These are phyloP conservation scores for Pseudorhombus dupliciocellatus DNA, from an alignment of 2,113 vertebrate species.

Conservation along the genomic window DNA sequence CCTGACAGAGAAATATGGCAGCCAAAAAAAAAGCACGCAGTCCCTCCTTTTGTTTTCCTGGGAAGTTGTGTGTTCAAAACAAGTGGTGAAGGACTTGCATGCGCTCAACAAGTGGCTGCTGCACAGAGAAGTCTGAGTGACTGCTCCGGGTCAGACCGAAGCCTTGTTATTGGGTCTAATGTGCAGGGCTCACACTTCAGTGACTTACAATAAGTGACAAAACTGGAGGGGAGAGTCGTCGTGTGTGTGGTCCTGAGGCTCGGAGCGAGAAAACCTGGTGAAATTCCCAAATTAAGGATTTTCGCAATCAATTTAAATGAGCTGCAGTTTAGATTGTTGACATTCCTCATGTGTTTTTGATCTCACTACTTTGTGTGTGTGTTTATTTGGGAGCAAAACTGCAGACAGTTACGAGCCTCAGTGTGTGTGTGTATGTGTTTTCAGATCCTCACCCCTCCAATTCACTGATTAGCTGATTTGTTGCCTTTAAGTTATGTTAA, in stretches of 20 bases:
- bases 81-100: neutral
- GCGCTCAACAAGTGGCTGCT: neutral
- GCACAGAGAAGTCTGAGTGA: neutral
- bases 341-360: slow-evolving; percentile 30
- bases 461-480: slow-evolving; percentile 75
- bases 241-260: slow-evolving; percentile 43
- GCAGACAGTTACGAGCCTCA: slow-evolving; percentile 10
- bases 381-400: slow-evolving; percentile 15
- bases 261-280: slow-evolving; percentile 20
- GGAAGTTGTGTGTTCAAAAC: neutral
- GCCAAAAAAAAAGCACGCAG: neutral
- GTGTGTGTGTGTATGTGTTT: slow-evolving; percentile 13
- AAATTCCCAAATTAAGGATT: slow-evolving; percentile 31
- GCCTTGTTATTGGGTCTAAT: slow-evolving; percentile 8
- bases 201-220: slow-evolving; percentile 1
- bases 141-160: slow-evolving; percentile 1
- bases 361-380: neutral
- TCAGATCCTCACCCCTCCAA: slow-evolving; percentile 25
- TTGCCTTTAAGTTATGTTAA: slow-evolving; percentile 79
- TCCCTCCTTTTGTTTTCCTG: slow-evolving; percentile 1
- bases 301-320: slow-evolving; percentile 44
- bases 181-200: neutral
- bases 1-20: neutral
- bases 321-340: slow-evolving; percentile 20
- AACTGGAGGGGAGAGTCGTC: slow-evolving; percentile 3